A percentile compares a stretch with the other conserved stretches of the same genome.
phyloP scores from a whole-genome alignment of 1,140 invertebrate species.

The Aphelenchoides avenae region DNA sequence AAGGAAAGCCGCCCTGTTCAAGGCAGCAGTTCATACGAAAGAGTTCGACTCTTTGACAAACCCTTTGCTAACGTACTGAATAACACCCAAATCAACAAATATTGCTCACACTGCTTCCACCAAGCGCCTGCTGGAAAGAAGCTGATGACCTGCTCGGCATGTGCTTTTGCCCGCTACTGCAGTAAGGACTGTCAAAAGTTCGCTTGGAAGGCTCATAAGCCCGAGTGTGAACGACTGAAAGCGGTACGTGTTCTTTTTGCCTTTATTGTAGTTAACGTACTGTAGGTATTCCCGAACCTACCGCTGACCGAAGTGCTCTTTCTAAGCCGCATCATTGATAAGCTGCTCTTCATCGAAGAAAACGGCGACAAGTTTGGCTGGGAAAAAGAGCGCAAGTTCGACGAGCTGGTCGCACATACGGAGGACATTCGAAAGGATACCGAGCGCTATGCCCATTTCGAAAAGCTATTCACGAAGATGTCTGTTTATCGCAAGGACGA shows the following conservation, averaged over 20 bases:
- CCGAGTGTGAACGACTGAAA: constrained; percentile 44
- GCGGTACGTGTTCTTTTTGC: too few species aligned
- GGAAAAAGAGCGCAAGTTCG: constrained; percentile 42
- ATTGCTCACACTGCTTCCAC: constrained; percentile 43
- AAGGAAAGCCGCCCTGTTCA: too few species aligned
- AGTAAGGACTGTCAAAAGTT: constrained; percentile 46
- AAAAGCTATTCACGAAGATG: constrained; percentile 46
- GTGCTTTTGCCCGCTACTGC: constrained; percentile 45
- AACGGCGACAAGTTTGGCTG: constrained; percentile 45
- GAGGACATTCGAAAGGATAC: constrained; percentile 43
- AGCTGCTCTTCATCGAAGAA: constrained; percentile 35
- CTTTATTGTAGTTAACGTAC: not conserved
- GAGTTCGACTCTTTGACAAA: constrained; percentile 33
- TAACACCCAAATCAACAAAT: constrained; percentile 34
- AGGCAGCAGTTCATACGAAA: too few species aligned
- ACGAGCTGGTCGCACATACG: constrained; percentile 36
- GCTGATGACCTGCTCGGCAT: constrained; percentile 35
- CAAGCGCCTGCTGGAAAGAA: constrained; percentile 30
- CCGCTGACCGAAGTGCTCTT: constrained; percentile 51
- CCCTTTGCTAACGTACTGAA: constrained; percentile 43
- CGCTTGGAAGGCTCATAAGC: constrained; percentile 43
- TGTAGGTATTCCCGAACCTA: constrained; percentile 45
- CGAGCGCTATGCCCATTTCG: constrained; percentile 42
- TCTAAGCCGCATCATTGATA: constrained; percentile 46
- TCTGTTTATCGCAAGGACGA: constrained; percentile 34